Evolutionary conservation across 2,888 invertebrate genomes (phyloP), one percentile per base, ranked within the genome.

Genomic region (Embidobia sp.): DNA sequence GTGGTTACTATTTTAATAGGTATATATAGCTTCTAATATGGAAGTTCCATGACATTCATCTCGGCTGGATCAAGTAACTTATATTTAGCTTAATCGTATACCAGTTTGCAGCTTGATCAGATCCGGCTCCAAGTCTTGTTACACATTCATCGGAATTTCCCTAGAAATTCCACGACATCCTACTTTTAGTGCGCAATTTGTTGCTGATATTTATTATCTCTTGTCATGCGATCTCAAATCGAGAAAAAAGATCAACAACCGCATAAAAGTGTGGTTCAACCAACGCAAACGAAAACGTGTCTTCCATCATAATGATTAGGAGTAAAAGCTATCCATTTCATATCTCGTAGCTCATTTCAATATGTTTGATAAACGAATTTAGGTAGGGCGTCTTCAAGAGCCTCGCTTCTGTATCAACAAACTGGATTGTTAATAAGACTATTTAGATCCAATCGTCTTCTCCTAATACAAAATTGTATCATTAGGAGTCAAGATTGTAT

Each of bases 81-180:
- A 51, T 42, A 51, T 51, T 51, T 42, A 51, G 64, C 22, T 64
- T 64, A 64, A 64, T 42, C 64, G 49, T 42, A 64, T 51, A 64
- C 49, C 64, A 18, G 64, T 64, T 51, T 42, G 42, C 7, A 37
- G 63, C 49, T 26, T 13, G 49, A 63, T 63, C 63, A 42, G 51
- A 64, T 64, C 64, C 51, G 64, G 49, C 40, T 51, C 8, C 26
- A 11, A 48, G 61, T 42, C 64, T 64, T 42, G 64, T 64, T 64
- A 51, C 51, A 46, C 51, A 64, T 51, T 19, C 51, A 42, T 16
- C 37, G 31, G 49, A 63, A 63, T 40, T 27, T 63, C 31, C 37
- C 15, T 35, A 16, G 48, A 15, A 48, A 48, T 61, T 48, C 40
- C 33, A 26, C n/a, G 19, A 42, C 42, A 42, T 57, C 18, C 0